These are phyloP conservation scores for Baronia brevicornis DNA, from an alignment of 2,888 invertebrate genomes.

Conservation along the genomic window DNA sequence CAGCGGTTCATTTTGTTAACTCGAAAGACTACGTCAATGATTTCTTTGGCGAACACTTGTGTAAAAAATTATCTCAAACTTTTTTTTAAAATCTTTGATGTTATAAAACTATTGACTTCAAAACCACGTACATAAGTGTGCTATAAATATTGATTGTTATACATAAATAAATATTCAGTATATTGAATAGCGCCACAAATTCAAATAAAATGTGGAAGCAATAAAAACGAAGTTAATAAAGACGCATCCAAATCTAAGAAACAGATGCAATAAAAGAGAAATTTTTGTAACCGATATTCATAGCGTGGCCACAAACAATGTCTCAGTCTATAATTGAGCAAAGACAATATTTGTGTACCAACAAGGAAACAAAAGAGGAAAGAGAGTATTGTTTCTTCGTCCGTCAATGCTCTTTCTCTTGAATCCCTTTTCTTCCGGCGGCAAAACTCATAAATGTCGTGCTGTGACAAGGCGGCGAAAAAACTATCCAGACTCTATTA, in stretches of 20 bases:
- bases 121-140: conserved; percentile 1
- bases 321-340: conserved; percentile 67
- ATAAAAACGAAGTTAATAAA: conserved; percentile 44
- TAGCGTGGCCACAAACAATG: conserved; percentile 42
- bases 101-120: conserved; percentile 12
- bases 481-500: conserved; percentile 22
- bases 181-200: too few relatives aligned
- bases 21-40: too few relatives aligned
- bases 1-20: too few relatives aligned
- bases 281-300: conserved; percentile 35
- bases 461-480: conserved; percentile 44
- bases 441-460: conserved; percentile 53
- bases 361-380: conserved; percentile 40
- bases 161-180: too few relatives aligned
- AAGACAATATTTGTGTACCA: conserved; percentile 57
- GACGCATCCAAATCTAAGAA: conserved; percentile 24
- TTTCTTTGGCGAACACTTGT: too few relatives aligned
- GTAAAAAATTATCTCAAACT: too few relatives aligned
- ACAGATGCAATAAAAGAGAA: conserved; percentile 52
- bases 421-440: conserved; percentile 43
- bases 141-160: too few relatives aligned
- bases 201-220: conserved; percentile 60
- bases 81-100: too few relatives aligned
- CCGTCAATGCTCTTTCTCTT: conserved; percentile 23
- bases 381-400: conserved; percentile 32